Evolutionary conservation across 2,113 vertebrate species (phyloP), one percentile per base, ranked within the genome.

Genomic region (Pluvianellus socialis): DNA sequence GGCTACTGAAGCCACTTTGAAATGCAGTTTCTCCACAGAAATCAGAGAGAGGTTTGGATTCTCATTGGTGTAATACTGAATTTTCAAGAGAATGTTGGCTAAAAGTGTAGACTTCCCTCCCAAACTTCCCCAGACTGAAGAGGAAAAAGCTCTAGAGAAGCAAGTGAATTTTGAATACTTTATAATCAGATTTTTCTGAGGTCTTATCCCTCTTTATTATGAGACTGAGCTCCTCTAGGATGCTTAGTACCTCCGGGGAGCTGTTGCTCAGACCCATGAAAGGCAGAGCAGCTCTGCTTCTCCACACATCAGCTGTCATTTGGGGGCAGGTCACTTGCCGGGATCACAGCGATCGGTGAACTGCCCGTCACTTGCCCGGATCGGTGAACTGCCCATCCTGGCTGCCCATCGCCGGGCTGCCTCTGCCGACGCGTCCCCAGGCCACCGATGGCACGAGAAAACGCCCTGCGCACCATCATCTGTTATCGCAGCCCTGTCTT

Each of bases 401-500:
- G 23, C 33, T 53, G 47, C 49, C 68, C 30, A 0, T 45, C 14
- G 26, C 74, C 1, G 1, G 47, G 14, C 33, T 81, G 83, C 30
- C 65, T 70, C 68, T 84, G 50, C 91, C 0, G 4, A 21, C 2
- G 2, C 1, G 0, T 74, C 79, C 55, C 14, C 1, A 4, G n/a
- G 42, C 59, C 88, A 50, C 52, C 0, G 1, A 28, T 15, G 42
- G 50, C 62, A 33, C 7, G 35, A 50, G 45, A 79, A 75, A 21
- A 9, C 19, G 5, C 21, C 42, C 6, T 5, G 0, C 0, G 6
- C 3, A 1, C 45, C 3, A 0, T 76, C 24, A 14, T 30, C 59
- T 77, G 17, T 55, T 71, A 24, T 10, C 14, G 6, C 33, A 22
- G 50, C 50, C 42, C 56, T 22, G 13, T 7, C 72, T 71, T 1